A percentile compares a stretch with the other conserved stretches of the same genome.
phyloP scores from a whole-genome alignment of 2,113 vertebrate species.

The Amphiprion percula region DNA sequence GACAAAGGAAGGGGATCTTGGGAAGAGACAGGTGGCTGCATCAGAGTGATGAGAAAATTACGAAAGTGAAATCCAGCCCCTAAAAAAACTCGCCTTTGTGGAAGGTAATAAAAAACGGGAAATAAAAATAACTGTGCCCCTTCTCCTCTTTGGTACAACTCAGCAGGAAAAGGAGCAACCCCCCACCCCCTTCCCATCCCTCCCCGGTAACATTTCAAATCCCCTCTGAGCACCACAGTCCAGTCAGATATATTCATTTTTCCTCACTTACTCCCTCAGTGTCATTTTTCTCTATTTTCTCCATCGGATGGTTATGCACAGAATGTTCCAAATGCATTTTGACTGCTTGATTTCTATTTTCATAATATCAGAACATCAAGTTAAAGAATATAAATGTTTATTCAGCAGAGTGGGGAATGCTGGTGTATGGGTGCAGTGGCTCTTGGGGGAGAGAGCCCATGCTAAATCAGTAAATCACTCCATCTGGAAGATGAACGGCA shows the following conservation, averaged over 20 bases:
- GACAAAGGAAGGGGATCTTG: slow-evolving; percentile 83
- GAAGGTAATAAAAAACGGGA: slow-evolving; percentile 73
- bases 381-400: slow-evolving; percentile 84
- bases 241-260: slow-evolving; percentile 77
- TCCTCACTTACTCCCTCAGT: slow-evolving; percentile 65
- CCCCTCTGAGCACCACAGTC: slow-evolving; percentile 70
- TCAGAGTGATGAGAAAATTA: slow-evolving; percentile 86
- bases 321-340: slow-evolving; percentile 75
- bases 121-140: slow-evolving; percentile 74
- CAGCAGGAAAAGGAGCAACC: slow-evolving; percentile 72
- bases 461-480: slow-evolving; percentile 82
- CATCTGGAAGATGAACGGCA: slow-evolving; percentile 82
- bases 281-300: slow-evolving; percentile 83
- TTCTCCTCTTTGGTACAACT: slow-evolving; percentile 67
- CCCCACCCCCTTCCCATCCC: slow-evolving; percentile 39
- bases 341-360: slow-evolving; percentile 82
- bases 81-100: slow-evolving; percentile 67
- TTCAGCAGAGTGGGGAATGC: slow-evolving; percentile 72
- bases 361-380: slow-evolving; percentile 78
- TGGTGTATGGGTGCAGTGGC: slow-evolving; percentile 52
- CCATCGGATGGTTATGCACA: slow-evolving; percentile 68
- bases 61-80: slow-evolving; percentile 77
- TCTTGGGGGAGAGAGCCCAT: slow-evolving; percentile 67
- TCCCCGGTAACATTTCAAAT: slow-evolving; percentile 71
- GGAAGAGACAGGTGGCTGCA: slow-evolving; percentile 80